These are phyloP conservation scores for Nettapus auritus DNA, from an alignment of 2,113 vertebrate genomes.

Conservation along the genomic window DNA sequence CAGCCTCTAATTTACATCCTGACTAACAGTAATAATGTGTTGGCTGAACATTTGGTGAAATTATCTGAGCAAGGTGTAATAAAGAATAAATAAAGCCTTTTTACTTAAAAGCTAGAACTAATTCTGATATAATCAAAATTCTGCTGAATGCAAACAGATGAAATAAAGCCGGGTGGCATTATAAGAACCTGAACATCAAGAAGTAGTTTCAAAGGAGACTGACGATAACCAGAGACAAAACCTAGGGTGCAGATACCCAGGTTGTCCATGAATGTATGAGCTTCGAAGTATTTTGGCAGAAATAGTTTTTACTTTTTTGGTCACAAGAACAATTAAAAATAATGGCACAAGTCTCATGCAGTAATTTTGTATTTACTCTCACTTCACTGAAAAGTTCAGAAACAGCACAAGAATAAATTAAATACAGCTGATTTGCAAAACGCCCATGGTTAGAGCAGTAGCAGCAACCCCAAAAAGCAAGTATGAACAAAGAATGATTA, in stretches of 20 bases:
- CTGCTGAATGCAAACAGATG: neutral
- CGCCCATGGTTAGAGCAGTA: neutral
- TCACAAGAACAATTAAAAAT: neutral
- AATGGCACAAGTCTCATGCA: neutral
- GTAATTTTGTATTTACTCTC: neutral
- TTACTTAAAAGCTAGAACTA: constrained; percentile 37
- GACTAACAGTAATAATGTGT: constrained; percentile 53
- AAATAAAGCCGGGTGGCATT: neutral
- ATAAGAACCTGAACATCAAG: neutral
- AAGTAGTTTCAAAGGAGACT: neutral
- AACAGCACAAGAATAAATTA: neutral
- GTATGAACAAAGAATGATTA: neutral
- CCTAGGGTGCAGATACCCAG: neutral
- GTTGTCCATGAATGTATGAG: neutral
- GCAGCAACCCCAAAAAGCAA: neutral
- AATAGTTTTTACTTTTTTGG: neutral
- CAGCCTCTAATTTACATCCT: constrained; percentile 48
- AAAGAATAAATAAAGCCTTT: constrained; percentile 43
- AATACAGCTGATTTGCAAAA: neutral
- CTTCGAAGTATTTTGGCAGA: neutral
- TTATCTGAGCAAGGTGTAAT: constrained; percentile 49
- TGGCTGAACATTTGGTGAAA: constrained; percentile 44
- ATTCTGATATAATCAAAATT: constrained; percentile 32
- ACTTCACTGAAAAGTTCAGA: neutral
- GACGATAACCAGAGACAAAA: neutral